Conservation (phyloP, 2,888 invertebrate species). For the Merodon equestris region DNA sequence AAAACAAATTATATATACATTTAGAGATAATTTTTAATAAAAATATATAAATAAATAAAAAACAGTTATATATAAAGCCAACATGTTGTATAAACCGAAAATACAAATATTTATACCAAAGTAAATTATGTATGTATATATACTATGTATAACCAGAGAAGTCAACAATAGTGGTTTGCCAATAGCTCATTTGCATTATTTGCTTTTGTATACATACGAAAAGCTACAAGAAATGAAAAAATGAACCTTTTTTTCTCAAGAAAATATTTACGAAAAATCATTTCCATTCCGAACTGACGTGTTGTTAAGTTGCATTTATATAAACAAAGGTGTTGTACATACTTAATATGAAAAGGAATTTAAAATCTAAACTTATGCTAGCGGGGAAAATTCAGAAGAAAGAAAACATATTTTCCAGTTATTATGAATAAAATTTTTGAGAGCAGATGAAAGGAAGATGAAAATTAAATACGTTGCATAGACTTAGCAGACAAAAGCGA, state of each 20-base stretch:
- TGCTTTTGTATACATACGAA: constrained; percentile 18
- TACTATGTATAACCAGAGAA: constrained; percentile 38
- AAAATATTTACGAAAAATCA: constrained; percentile 14
- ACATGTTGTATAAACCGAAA: constrained; percentile 55
- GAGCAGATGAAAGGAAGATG: not conserved
- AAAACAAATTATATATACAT: constrained; percentile 57
- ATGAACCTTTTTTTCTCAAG: not conserved
- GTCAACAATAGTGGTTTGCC: constrained; percentile 5
- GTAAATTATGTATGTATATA: constrained; percentile 32
- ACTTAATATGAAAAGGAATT: constrained; percentile 23
- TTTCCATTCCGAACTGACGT: constrained; percentile 25
- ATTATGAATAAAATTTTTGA: constrained; percentile 17
- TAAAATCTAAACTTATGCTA: too few species aligned
- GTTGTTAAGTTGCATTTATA: constrained; percentile 51
- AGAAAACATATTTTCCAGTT: constrained; percentile 39
- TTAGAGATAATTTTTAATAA: constrained; percentile 47
- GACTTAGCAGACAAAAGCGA: constrained; percentile 30
- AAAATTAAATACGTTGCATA: constrained; percentile 36
- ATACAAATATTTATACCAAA: constrained; percentile 34
- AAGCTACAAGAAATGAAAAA: constrained; percentile 4
- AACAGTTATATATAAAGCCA: constrained; percentile 43
- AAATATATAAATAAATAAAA: constrained; percentile 9
- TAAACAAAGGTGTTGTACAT: constrained; percentile 50
- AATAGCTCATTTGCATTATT: constrained; percentile 26
- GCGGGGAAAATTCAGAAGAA: too few species aligned